Base-by-base conservation (phyloP, 1,140 invertebrate genomes). In the Neomicropteryx cornuta region DNA sequence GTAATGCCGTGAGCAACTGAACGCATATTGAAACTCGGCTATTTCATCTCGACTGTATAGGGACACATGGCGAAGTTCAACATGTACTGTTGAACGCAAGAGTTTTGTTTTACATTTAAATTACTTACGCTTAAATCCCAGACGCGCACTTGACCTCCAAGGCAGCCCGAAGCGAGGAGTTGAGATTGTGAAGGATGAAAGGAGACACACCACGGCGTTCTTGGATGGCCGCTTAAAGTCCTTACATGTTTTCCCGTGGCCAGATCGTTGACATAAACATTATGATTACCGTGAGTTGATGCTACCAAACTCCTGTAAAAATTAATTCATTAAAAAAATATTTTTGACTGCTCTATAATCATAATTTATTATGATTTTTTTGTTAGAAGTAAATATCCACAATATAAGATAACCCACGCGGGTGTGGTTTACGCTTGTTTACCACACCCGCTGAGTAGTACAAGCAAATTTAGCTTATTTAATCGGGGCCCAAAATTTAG, bases 151-250 rank as follows among this genome's bases (percentile, higher is more conserved):
- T 92, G 83, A 14, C 90, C 90, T 11, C 79, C 87, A 1, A 93
- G 68, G 62, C 90, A 94, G 0, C 90, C 89, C 24, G 86, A 87
- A 11, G 87, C 89, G 36, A 92, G 69, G 32, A 92, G 79, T 47
- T 89, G 76, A 58, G 82, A 81, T 29, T 79, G 83, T 2, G 81
- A 79, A 1, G 88, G 88, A 66, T 93, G 88, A 62, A 92, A 92
- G 32, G 86, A 84, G 31, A 91, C 76, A 56, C 86, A 89, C 88
- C 88, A 94, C 3, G 88, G 88, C 30, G 87, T 91, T n/a, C 88
- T 67, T 18, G 87, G 86, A 66, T 92, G 88, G 5, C 88, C 88
- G 31, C 73, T 73, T 21, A 93, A 58, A 20, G 79, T 84, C 47
- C 77, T 75, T 14, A 89, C 75, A 58, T 87, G 81, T 55, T 83